Evolutionary conservation across 1,140 invertebrate species (phyloP).

Genomic region (Brachystomella parvula): DNA sequence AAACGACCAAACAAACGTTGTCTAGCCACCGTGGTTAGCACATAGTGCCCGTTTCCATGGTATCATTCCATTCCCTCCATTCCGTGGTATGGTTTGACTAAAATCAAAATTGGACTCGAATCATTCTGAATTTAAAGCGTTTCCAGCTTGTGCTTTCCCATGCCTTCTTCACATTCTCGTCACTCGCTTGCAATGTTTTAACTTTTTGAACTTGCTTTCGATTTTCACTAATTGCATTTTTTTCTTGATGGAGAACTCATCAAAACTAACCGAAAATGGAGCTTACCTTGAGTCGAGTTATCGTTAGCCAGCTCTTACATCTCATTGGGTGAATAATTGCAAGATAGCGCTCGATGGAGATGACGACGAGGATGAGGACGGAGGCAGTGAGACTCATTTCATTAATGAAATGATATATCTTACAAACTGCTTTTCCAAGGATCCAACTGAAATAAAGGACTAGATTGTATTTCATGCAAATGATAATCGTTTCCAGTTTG

Average conservation of each 20-base stretch:
- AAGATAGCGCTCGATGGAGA: conserved; percentile 71
- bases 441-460: conserved; percentile 55
- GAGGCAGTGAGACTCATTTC: conserved; percentile 71
- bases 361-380: conserved; percentile 69
- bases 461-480: no score
- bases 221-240: conserved; percentile 8
- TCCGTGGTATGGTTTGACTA: no score
- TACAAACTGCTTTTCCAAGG: conserved; percentile 68
- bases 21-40: no score
- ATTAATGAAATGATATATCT: conserved; percentile 74
- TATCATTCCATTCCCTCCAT: no score
- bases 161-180: neutral
- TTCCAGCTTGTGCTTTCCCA: neutral
- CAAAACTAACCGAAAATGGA: neutral
- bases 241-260: neutral
- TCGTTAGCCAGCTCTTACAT: conserved; percentile 65
- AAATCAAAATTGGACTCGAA: no score
- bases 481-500: no score
- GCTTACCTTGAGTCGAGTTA: conserved; percentile 54
- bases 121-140: no score
- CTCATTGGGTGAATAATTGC: conserved; percentile 73
- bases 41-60: no score
- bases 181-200: neutral
- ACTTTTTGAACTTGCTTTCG: neutral
- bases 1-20: no score